A percentile compares a stretch with the other conserved stretches of the same genome.
Conservation (phyloP, 1,140 invertebrate species). For the Bombyx mandarina region DNA sequence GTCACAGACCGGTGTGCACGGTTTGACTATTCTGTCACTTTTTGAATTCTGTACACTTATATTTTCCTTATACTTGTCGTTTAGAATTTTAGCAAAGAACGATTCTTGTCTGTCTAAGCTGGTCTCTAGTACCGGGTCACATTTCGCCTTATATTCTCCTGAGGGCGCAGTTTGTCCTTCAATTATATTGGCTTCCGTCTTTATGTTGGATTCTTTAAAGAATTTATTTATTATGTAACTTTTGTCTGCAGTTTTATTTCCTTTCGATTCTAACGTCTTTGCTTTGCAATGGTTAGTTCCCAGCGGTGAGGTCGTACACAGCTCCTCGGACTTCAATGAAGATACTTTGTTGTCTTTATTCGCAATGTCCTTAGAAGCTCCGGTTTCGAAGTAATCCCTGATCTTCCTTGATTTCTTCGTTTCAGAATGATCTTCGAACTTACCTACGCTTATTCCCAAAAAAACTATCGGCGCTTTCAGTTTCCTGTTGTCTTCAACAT, state of each 20-base stretch:
- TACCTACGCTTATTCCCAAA: constrained; percentile 83
- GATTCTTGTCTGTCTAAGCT: constrained; percentile 55
- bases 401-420: constrained; percentile 74
- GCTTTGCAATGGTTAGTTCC: no score
- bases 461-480: constrained; percentile 76
- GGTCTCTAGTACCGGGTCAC: constrained; percentile 23
- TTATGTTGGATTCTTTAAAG: constrained; percentile 19
- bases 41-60: background rate
- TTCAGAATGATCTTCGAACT: constrained; percentile 77
- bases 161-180: background rate
- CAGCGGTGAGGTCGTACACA: no score
- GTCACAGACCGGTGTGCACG: constrained; percentile 28
- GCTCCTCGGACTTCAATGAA: no score
- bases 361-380: constrained; percentile 26
- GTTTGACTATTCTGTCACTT: constrained; percentile 8
- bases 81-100: constrained; percentile 66
- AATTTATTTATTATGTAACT: constrained; percentile 40
- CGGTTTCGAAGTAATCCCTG: constrained; percentile 72
- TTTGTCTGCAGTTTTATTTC: constrained; percentile 27
- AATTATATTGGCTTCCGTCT: no score
- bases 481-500: constrained; percentile 44
- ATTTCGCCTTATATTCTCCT: background rate
- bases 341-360: background rate
- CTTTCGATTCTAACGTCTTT: constrained; percentile 10
- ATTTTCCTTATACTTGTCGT: constrained; percentile 14